Conservation (phyloP, 92 coral and sea anemone genomes). For the Palythoa caribaeorum region DNA sequence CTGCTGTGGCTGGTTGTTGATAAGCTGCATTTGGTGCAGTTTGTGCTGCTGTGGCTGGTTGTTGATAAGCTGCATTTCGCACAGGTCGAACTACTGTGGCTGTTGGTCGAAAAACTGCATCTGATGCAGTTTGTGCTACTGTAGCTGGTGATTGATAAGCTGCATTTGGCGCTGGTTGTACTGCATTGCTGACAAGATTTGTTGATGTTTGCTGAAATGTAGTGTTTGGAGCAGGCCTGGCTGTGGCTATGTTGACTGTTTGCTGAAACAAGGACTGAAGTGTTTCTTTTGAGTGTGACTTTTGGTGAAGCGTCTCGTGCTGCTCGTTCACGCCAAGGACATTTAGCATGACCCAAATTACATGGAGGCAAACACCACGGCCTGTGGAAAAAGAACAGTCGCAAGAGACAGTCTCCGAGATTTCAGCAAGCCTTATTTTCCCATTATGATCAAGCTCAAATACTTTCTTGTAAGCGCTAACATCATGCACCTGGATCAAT, state of each 20-base stretch:
- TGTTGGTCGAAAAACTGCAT: background rate
- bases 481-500: conserved; percentile 65
- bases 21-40: conserved; percentile 3
- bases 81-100: background rate
- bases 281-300: conserved; percentile 59
- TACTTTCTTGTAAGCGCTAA: conserved; percentile 58
- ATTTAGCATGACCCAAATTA: conserved; percentile 63
- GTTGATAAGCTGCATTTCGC: conserved; percentile 2
- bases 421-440: conserved; percentile 63
- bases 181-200: conserved; percentile 5
- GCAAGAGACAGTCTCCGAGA: conserved; percentile 66
- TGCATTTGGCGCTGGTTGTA: background rate
- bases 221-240: conserved; percentile 16
- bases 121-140: background rate
- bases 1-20: conserved; percentile 14
- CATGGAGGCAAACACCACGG: conserved; percentile 56
- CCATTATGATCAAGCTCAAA: conserved; percentile 70
- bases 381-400: conserved; percentile 63
- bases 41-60: conserved; percentile 15
- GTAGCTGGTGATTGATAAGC: background rate
- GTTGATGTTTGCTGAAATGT: background rate
- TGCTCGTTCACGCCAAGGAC: conserved; percentile 55
- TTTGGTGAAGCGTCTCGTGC: conserved; percentile 64
- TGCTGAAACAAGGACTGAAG: conserved; percentile 34
- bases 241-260: conserved; percentile 20